These are phyloP conservation scores for Zaprionus obscuricornis DNA, from an alignment of 2,888 invertebrate genomes.

Conservation along the genomic window DNA sequence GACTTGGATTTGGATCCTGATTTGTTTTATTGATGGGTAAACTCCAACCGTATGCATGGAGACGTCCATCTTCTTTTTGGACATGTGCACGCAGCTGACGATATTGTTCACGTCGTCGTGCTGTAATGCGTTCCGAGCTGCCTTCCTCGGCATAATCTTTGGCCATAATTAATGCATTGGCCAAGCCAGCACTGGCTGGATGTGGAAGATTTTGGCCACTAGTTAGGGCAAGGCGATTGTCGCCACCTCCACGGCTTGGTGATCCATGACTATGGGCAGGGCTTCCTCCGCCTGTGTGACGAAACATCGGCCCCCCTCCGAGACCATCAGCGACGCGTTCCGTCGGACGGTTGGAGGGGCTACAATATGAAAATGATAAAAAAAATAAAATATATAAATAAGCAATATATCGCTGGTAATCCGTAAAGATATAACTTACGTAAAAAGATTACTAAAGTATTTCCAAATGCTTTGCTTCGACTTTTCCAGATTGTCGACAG, in stretches of 20 bases:
- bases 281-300: conserved; percentile 81
- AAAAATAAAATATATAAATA: background rate
- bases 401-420: background rate
- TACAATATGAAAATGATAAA: conserved; percentile 25
- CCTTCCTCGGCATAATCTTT: conserved; percentile 85
- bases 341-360: conserved; percentile 86
- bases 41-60: conserved; percentile 98
- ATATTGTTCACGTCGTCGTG: conserved; percentile 94
- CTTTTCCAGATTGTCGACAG: conserved; percentile 91
- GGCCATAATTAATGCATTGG: conserved; percentile 85
- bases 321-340: conserved; percentile 82
- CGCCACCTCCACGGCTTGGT: conserved; percentile 84
- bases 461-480: conserved; percentile 96
- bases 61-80: conserved; percentile 96
- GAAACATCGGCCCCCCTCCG: conserved; percentile 83
- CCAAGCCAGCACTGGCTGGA: conserved; percentile 85
- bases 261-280: conserved; percentile 82
- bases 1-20: conserved; percentile 84
- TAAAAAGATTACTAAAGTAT: conserved; percentile 91
- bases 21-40: conserved; percentile 88
- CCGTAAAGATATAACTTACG: conserved; percentile 83
- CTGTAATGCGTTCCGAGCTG: conserved; percentile 88
- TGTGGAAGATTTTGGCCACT: conserved; percentile 64
- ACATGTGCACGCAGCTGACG: conserved; percentile 97
- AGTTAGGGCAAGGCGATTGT: conserved; percentile 86